Base-by-base conservation (phyloP, 2,113 vertebrate species). In the Passerina amoena region DNA sequence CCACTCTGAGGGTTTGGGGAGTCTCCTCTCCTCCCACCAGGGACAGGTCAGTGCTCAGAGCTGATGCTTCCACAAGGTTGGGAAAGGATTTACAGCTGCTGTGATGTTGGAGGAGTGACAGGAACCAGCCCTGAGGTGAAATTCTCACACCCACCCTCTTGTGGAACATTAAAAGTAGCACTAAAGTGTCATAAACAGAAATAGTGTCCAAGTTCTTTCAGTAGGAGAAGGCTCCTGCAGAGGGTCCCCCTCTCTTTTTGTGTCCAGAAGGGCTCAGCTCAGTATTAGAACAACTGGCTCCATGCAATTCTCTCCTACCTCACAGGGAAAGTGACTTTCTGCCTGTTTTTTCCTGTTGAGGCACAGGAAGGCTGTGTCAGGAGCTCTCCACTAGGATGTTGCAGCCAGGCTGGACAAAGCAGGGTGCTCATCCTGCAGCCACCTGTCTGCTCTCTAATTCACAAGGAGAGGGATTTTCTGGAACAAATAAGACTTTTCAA, bases 311-410 rank as follows among this genome's bases (percentile, higher is more conserved):
- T 57, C 23, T 89, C 44, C 47, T 73, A 1, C 3, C 7, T 6
- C 48, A 5, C 5, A 23, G 57, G 69, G 11, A 44, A 72, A 51
- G 50, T 60, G 47, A 11, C 10, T 60, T 68, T 78, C n/a, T 73
- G 44, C 61, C 28, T n/a, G 0, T 5, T 82, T 33, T 70, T 37
- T 30, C 38, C 14, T 54, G 48, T 7, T 65, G 60, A 1, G 54
- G 66, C 8, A 10, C 5, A 31, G 65, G 40, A 51, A 47, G n/a
- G 70, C 28, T 71, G 27, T 31, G 48, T 27, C 37, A 66, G 50
- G 71, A 69, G 10, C 56, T 48, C 15, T 60, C 19, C n/a, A 4
- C 23, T 66, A 23, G 38, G 27, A 10, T 0, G 0, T 56, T 81
- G 20, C 17, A 69, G 50, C 50, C 83, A 31, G 50, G 42, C 61